Evolutionary conservation across 2,888 invertebrate species (phyloP).

Genomic region (Tillus elongatus): DNA sequence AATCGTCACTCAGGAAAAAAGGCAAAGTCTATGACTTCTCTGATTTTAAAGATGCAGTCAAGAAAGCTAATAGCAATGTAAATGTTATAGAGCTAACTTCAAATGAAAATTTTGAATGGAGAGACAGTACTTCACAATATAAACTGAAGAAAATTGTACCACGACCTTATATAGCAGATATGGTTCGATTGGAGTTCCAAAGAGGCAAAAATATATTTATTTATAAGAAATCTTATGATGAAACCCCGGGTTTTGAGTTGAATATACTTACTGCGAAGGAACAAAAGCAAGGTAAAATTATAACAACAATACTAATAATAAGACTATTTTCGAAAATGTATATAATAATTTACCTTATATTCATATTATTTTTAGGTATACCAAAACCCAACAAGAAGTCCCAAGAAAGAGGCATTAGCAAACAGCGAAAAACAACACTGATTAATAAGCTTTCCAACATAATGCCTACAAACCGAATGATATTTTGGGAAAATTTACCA

Average conservation of each 20-base stretch:
- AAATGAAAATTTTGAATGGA: conserved; percentile 20
- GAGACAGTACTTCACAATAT: conserved; percentile 22
- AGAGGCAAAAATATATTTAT: conserved; percentile 10
- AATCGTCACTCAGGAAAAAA: conserved; percentile 24
- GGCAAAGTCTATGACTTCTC: conserved; percentile 20
- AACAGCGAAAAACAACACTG: conserved; percentile 2
- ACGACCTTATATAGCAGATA: conserved; percentile 15
- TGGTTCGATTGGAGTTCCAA: conserved; percentile 9
- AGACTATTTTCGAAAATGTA: not conserved
- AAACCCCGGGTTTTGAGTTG: conserved; percentile 4
- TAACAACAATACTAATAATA: no score
- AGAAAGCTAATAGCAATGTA: conserved; percentile 17
- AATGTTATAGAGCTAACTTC: conserved; percentile 18
- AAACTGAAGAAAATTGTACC: conserved; percentile 19
- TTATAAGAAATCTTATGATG: conserved; percentile 1
- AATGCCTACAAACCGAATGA: conserved; percentile 1
- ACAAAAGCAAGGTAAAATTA: not conserved
- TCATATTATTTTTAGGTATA: not conserved
- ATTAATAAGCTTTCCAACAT: not conserved
- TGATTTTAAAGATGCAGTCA: conserved; percentile 19
- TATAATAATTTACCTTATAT: not conserved
- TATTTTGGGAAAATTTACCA: conserved; percentile 3
- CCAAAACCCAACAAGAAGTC: conserved; percentile 4
- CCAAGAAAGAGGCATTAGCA: conserved; percentile 1
- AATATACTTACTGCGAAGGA: conserved; percentile 2